A percentile compares a stretch with the other conserved stretches of the same genome.
Evolutionary conservation across 2,888 invertebrate genomes (phyloP).

Genomic region (Rutpela maculata): DNA sequence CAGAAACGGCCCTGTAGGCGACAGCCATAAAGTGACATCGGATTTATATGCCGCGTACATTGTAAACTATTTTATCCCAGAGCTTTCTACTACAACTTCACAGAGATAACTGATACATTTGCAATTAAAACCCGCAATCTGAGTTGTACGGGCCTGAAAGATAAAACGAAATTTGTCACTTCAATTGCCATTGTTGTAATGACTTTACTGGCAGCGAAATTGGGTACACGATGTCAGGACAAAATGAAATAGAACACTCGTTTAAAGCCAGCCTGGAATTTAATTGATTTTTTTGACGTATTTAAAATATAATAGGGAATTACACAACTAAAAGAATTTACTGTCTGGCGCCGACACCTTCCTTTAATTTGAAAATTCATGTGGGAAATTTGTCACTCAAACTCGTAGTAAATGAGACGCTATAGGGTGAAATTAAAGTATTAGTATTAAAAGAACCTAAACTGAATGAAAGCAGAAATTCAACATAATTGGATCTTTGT

Average conservation of each 20-base stretch:
- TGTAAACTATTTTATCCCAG: constrained; percentile 39
- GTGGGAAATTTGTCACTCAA: too few relatives aligned
- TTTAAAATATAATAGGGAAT: neutral
- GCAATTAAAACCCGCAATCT: constrained; percentile 43
- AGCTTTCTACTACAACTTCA: constrained; percentile 27
- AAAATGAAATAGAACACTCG: constrained; percentile 1
- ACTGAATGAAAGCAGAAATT: too few relatives aligned
- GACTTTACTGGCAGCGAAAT: constrained; percentile 13
- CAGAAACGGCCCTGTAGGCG: constrained; percentile 1
- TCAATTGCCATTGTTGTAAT: constrained; percentile 35
- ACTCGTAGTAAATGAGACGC: too few relatives aligned
- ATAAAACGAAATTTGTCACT: constrained; percentile 46
- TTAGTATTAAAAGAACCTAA: too few relatives aligned
- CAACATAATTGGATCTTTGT: too few relatives aligned
- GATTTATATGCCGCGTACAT: constrained; percentile 35
- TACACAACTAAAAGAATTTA: neutral
- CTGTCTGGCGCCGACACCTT: too few relatives aligned
- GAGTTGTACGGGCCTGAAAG: constrained; percentile 28
- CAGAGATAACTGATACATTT: constrained; percentile 45
- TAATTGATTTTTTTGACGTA: neutral
- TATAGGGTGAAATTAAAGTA: too few relatives aligned
- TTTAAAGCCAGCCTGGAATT: neutral
- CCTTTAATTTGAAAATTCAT: too few relatives aligned
- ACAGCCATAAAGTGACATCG: constrained; percentile 37
- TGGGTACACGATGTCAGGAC: constrained; percentile 9